phyloP scores from a whole-genome alignment of 2,888 invertebrate genomes.

The Noctua janthina region DNA sequence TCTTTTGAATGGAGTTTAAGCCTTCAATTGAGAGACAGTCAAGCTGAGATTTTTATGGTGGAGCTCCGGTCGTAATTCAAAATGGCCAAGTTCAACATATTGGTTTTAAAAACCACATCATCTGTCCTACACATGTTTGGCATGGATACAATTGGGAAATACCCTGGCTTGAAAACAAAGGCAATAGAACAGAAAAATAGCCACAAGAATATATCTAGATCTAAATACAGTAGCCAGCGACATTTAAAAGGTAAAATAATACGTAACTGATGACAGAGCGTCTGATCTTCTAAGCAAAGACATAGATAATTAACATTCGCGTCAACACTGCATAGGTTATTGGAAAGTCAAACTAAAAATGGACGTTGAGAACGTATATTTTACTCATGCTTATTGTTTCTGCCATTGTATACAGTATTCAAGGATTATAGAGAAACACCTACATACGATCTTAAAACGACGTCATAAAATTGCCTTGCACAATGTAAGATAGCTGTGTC shows the following conservation, averaged over 20 bases:
- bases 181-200: conserved; percentile 14
- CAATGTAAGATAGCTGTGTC: background rate
- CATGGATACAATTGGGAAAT: conserved; percentile 7
- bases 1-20: background rate
- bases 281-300: conserved; percentile 49
- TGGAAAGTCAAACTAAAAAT: conserved; percentile 66
- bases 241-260: conserved; percentile 33
- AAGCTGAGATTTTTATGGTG: conserved; percentile 17
- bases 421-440: background rate
- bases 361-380: conserved; percentile 10
- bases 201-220: conserved; percentile 1
- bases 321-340: conserved; percentile 57
- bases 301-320: conserved; percentile 60
- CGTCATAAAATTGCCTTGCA: background rate
- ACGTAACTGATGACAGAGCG: conserved; percentile 22
- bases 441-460: background rate
- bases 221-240: conserved; percentile 4
- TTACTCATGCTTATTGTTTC: conserved; percentile 21
- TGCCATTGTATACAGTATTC: conserved; percentile 6
- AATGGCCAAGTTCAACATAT: conserved; percentile 1
- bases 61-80: conserved; percentile 3
- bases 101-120: conserved; percentile 5
- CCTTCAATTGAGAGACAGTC: conserved; percentile 7
- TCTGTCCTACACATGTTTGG: conserved; percentile 17
- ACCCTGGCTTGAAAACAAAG: background rate